Evolutionary conservation across 2,797 vertebrate genomes (phyloP).

Genomic region (Eulemur coronatus): DNA sequence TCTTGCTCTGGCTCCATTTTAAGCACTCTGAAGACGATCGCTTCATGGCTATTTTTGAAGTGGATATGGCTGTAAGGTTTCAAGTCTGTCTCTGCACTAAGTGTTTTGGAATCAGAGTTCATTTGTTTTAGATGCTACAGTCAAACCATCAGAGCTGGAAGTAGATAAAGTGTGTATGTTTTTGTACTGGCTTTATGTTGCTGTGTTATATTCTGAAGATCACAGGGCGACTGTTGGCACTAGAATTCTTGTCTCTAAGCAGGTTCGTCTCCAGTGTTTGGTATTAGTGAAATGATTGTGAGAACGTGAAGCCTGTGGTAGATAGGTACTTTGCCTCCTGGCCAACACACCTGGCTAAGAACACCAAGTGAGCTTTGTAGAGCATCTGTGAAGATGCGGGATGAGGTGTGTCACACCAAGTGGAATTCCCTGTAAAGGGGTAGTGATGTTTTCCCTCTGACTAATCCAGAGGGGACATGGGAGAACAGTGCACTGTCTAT

Average conservation of each 20-base stretch:
- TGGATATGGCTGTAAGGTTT: background rate
- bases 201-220: background rate
- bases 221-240: background rate
- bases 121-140: background rate
- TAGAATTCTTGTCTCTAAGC: background rate
- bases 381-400: background rate
- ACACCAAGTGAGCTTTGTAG: background rate
- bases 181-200: background rate
- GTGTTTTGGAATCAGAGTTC: background rate
- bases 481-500: background rate
- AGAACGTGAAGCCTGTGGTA: constrained; percentile 12
- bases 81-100: background rate
- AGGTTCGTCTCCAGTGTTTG: background rate
- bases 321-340: background rate
- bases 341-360: background rate
- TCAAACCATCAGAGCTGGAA: background rate
- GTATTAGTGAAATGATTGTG: constrained; percentile 6
- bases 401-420: background rate
- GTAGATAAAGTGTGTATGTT: background rate
- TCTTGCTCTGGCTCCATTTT: background rate
- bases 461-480: background rate
- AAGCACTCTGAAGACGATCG: background rate
- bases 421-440: background rate
- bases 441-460: background rate
- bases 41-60: background rate